These are phyloP conservation scores for Saturnia japonica DNA, from an alignment of 2,888 invertebrate genomes.

Conservation along the genomic window DNA sequence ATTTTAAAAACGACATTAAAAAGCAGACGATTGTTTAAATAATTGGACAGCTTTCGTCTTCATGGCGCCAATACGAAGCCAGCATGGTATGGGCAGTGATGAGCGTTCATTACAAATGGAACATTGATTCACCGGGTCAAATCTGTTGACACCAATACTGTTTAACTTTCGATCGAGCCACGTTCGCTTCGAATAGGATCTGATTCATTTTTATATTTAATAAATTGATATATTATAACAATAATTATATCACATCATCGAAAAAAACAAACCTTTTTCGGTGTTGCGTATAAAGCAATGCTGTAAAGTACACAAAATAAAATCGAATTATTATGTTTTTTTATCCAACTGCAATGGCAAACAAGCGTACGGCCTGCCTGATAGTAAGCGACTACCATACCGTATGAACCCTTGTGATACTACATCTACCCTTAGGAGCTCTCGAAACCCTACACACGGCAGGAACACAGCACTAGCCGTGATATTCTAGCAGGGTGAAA, in stretches of 20 bases:
- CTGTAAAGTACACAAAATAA: no score
- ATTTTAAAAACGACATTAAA: no score
- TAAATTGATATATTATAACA: constrained; percentile 4
- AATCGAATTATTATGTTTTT: no score
- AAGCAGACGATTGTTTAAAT: background rate
- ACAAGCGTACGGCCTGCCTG: no score
- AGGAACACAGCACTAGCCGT: no score
- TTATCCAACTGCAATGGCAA: no score
- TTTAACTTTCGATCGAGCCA: constrained; percentile 52
- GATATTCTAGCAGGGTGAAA: no score
- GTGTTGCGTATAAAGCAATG: no score
- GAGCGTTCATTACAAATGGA: constrained; percentile 58
- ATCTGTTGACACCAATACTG: constrained; percentile 73
- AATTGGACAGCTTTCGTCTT: constrained; percentile 28
- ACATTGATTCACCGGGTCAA: constrained; percentile 75
- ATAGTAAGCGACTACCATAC: no score
- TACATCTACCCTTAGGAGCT: no score
- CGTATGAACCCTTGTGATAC: no score
- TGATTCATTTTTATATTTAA: constrained; percentile 18
- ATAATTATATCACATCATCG: background rate
- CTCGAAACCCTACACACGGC: no score
- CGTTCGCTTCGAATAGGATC: constrained; percentile 12
- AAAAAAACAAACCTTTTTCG: background rate
- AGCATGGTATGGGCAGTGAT: constrained; percentile 36
- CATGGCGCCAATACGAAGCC: constrained; percentile 42